Evolutionary conservation across 1,140 invertebrate species (phyloP), one percentile per base, ranked within the genome.

Genomic region (Tetramorium simillimum): DNA sequence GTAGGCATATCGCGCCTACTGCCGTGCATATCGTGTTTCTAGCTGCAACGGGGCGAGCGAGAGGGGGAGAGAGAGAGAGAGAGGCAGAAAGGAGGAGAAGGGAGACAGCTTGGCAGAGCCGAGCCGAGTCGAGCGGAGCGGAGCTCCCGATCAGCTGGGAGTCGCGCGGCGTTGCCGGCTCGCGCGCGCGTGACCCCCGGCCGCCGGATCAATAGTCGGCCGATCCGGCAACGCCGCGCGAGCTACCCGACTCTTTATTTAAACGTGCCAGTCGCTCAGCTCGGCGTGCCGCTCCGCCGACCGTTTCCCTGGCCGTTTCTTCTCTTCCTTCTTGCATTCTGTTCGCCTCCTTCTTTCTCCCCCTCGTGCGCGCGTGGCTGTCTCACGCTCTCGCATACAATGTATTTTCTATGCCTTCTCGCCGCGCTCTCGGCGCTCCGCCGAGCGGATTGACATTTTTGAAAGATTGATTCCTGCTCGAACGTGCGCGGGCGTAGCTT

Each of bases 191-290:
- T 85, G 67, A 88, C 63, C 62, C 85, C 81, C 81, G 90, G 76
- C 88, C 82, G 49, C 85, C 40, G 73, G 90, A 91, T 91, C 90
- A 91, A 91, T 91, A 91, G 88, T 88, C 65, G 70, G 3, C 10
- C 58, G 87, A 92, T 82, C 90, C 62, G 94, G 91, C 94, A 95
- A 95, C 93, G 70, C 80, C 69, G 93, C 69, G 93, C 86, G 65
- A 33, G 51, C 88, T 77, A 90, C 58, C 58, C 89, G 77, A 2
- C 82, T 86, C 86, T 92, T 90, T 91, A 92, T 90, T 90, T 92
- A 93, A 92, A 89, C 85, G 89, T 88, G 85, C 88, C 81, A 91
- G 86, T 88, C 84, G 75, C 86, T 70, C 75, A 73, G 78, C 65
- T 69, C 65, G 0, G 14, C 70, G 46, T 65, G 46, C 58, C 85